Evolutionary conservation across 2,113 vertebrate species (phyloP).

Genomic region (Anolis carolinensis): DNA sequence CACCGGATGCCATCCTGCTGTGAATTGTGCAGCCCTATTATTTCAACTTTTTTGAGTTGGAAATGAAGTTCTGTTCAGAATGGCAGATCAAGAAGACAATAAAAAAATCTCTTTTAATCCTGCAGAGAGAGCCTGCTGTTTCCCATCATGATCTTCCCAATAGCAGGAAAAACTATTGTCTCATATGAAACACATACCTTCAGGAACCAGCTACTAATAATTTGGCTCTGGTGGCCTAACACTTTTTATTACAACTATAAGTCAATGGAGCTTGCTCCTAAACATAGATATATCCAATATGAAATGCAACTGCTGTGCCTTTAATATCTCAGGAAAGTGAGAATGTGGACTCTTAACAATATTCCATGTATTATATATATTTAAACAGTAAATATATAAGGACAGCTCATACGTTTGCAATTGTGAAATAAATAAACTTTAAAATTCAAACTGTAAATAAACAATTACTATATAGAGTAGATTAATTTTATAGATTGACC

Average conservation of each 20-base stretch:
- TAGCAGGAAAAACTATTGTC: slow-evolving; percentile 47
- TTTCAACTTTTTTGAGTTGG: neutral
- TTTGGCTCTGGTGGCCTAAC: slow-evolving; percentile 2
- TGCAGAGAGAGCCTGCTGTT: slow-evolving; percentile 49
- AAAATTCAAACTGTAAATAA: neutral
- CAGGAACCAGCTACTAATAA: slow-evolving; percentile 42
- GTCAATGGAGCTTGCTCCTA: neutral
- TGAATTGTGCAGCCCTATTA: neutral
- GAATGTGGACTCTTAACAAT: neutral
- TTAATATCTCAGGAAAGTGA: neutral
- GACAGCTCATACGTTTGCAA: neutral
- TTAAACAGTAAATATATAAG: neutral
- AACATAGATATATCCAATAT: neutral
- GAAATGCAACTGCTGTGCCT: neutral
- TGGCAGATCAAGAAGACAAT: slow-evolving; percentile 20
- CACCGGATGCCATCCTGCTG: neutral
- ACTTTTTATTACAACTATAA: neutral
- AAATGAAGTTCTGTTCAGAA: neutral
- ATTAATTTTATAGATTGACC: neutral
- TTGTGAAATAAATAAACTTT: neutral
- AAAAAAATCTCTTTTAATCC: slow-evolving; percentile 45
- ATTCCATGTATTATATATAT: neutral
- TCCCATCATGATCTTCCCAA: slow-evolving; percentile 25
- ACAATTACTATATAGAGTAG: neutral
- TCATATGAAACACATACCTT: slow-evolving; percentile 32